These are phyloP conservation scores for Cerceris rybyensis DNA, from an alignment of 2,888 invertebrate genomes.

Conservation along the genomic window DNA sequence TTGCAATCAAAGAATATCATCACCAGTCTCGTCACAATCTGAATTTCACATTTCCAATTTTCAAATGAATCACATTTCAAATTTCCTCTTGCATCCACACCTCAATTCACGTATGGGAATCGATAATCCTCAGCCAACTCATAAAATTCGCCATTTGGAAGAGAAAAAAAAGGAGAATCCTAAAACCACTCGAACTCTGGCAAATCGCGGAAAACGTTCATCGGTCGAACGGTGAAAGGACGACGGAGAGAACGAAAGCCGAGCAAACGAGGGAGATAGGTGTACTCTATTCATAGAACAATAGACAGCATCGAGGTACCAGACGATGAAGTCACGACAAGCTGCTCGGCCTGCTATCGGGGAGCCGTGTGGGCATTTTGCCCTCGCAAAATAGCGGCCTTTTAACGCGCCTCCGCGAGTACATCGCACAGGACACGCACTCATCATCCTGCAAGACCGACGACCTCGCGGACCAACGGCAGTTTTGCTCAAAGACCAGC, in stretches of 20 bases:
- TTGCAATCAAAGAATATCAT: too few species aligned
- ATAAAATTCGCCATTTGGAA: neutral
- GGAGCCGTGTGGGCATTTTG: constrained; percentile 55
- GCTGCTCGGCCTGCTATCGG: constrained; percentile 43
- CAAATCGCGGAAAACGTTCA: constrained; percentile 20
- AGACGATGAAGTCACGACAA: constrained; percentile 74
- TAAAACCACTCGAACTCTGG: neutral
- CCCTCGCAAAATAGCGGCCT: constrained; percentile 60
- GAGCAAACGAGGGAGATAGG: constrained; percentile 35
- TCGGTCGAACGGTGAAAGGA: constrained; percentile 51
- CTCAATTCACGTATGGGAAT: too few species aligned
- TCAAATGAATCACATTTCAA: too few species aligned
- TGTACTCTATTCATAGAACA: constrained; percentile 69
- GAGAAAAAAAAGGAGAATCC: neutral
- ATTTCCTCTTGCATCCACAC: too few species aligned
- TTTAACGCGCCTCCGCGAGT: constrained; percentile 42
- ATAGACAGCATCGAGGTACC: constrained; percentile 68
- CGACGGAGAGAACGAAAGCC: constrained; percentile 37
- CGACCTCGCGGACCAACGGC: constrained; percentile 37
- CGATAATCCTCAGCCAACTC: too few species aligned
- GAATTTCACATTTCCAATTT: too few species aligned
- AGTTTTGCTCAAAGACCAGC: constrained; percentile 45
- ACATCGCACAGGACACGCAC: constrained; percentile 28
- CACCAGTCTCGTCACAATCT: too few species aligned
- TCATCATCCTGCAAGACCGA: constrained; percentile 27